Conservation (phyloP, 2,888 invertebrate genomes). For the Thumatha senex region DNA sequence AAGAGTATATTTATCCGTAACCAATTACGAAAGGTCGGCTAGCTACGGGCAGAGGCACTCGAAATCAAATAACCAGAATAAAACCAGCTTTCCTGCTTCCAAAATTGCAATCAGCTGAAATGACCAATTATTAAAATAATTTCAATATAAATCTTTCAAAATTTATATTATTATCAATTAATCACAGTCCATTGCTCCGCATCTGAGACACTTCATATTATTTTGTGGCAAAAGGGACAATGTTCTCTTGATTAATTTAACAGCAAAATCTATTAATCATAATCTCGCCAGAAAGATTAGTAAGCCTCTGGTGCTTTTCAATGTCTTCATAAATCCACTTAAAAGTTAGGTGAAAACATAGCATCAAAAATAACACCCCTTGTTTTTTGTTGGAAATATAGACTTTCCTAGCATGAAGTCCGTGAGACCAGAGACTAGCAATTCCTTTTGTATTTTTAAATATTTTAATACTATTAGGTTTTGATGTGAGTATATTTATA, state of each 20-base stretch:
- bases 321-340: constrained; percentile 29
- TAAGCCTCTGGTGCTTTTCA: constrained; percentile 38
- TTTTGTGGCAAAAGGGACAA: constrained; percentile 10
- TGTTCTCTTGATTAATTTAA: constrained; percentile 45
- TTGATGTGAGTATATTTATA: no score
- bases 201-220: constrained; percentile 7
- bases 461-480: no score
- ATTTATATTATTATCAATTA: constrained; percentile 3
- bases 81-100: no score
- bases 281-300: constrained; percentile 33
- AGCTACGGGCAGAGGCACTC: no score
- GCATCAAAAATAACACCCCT: neutral
- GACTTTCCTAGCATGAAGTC: no score
- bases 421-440: no score
- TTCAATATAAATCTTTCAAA: neutral
- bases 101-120: no score
- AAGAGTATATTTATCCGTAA: no score
- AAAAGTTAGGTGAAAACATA: constrained; percentile 14
- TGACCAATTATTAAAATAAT: neutral
- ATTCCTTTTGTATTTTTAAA: no score
- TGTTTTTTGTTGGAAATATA: no score
- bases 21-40: no score
- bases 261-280: constrained; percentile 53
- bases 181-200: constrained; percentile 6
- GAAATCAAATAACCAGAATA: no score